Base-by-base conservation (phyloP, 2,888 invertebrate species). In the Rhodophaea formosa region DNA sequence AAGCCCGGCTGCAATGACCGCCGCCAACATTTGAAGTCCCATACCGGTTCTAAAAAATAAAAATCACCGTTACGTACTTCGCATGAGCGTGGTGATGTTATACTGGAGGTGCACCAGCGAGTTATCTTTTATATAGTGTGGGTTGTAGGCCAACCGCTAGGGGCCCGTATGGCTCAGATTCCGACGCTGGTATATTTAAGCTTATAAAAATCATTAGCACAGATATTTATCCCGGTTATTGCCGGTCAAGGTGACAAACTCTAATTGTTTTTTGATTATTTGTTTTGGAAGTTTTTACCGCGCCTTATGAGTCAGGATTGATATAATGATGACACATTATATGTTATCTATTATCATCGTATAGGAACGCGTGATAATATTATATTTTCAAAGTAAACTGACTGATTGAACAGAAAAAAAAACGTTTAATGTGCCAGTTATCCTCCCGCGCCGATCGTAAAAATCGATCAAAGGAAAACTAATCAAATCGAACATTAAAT, bases 71-170 rank as follows among this genome's bases (percentile, higher is more conserved):
- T 43, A 43, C 53, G 44, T 44, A 56, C 56, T 69, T 79, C 79
- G 75, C 79, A 78, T 82, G 71, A 69, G 80, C 83, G 79, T 78
- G 85, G 64, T 74, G 75, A 70, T 66, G 73, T 62, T 70, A 69
- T 72, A 91, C 90, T 91, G 87, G 81, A 77, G 73, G 67, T 80
- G 80, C 74, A 82, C 75, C 77, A 70, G 65, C 29, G 68, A 65
- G 75, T 77, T 81, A 78, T 86, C 84, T 82, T 83, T 84, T 91
- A 89, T 91, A 91, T 91, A 88, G 77, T 65, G 71, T 68, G 72
- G 64, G 76, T 82, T 77, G 88, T 91, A 87, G 90, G 91, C 79
- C 90, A 88, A 89, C 91, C 91, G 91, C 88, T 89, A 87, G 81
- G 74, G 77, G 81, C 82, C 82, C 80, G 85, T 80, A 82, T 84